phyloP scores from a whole-genome alignment of 1,140 invertebrate genomes.

The Venustaconcha ellipsiformis region DNA sequence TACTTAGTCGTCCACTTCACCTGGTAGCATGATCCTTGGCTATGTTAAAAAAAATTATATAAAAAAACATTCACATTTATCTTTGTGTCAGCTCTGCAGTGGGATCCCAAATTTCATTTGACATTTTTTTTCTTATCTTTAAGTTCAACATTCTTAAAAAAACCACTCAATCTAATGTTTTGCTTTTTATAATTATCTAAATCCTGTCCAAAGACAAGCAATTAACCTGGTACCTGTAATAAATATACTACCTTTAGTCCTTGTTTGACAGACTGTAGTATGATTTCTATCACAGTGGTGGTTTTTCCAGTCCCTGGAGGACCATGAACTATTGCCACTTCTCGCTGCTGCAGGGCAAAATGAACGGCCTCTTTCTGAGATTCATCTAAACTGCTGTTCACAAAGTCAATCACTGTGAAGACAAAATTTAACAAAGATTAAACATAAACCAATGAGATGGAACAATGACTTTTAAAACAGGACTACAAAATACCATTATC shows the following conservation, averaged over 20 bases:
- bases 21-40: no score
- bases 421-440: slow-evolving; percentile 1
- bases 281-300: slow-evolving; percentile 76
- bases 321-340: slow-evolving; percentile 73
- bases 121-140: no score
- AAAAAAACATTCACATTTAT: no score
- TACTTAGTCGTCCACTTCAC: no score
- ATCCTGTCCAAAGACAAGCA: no score
- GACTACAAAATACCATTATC: neutral
- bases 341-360: slow-evolving; percentile 73
- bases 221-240: slow-evolving; percentile 71
- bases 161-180: no score
- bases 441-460: neutral
- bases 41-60: no score
- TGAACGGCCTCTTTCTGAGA: slow-evolving; percentile 74
- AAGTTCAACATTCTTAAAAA: no score
- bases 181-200: no score
- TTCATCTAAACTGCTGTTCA: slow-evolving; percentile 70
- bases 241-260: slow-evolving; percentile 70
- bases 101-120: no score
- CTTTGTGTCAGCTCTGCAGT: no score
- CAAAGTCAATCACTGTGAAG: slow-evolving; percentile 56
- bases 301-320: slow-evolving; percentile 79
- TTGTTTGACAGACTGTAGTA: slow-evolving; percentile 71
- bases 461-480: neutral